phyloP scores from a whole-genome alignment of 2,113 vertebrate species.

The Rhea americana region DNA sequence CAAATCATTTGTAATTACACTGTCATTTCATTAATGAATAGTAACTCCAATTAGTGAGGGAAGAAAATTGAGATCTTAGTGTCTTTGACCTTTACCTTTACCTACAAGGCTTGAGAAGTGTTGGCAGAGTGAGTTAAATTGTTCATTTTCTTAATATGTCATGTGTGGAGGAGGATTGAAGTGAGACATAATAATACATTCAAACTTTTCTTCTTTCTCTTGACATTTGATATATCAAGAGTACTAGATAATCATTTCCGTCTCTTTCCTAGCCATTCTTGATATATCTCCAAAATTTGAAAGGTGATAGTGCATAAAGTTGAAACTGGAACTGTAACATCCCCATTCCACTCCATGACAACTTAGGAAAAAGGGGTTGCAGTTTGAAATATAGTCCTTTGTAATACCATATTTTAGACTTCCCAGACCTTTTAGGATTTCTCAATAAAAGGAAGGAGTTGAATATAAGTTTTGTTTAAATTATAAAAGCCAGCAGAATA shows the following conservation, averaged over 20 bases:
- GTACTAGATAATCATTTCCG: background rate
- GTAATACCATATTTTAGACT: background rate
- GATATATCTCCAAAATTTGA: background rate
- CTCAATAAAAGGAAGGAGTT: background rate
- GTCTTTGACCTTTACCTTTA: slow-evolving; percentile 23
- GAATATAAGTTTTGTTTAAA: background rate
- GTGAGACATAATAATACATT: background rate
- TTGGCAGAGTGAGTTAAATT: background rate
- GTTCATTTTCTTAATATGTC: background rate
- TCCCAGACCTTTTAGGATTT: background rate
- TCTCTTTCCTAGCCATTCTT: background rate
- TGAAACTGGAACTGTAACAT: background rate
- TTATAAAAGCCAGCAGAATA: background rate
- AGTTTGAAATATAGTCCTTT: background rate
- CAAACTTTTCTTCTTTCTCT: slow-evolving; percentile 23
- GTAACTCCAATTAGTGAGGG: background rate
- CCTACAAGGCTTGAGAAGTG: background rate
- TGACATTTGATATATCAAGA: slow-evolving; percentile 49
- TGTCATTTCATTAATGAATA: background rate
- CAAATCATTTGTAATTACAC: background rate
- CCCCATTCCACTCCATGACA: fast-evolving
- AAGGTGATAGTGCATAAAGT: background rate
- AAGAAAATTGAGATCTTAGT: background rate
- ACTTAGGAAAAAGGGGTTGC: background rate
- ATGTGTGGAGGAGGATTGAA: slow-evolving; percentile 1